Conservation (phyloP, 2,888 invertebrate species). For the Drosophila pseudotakahashii region DNA sequence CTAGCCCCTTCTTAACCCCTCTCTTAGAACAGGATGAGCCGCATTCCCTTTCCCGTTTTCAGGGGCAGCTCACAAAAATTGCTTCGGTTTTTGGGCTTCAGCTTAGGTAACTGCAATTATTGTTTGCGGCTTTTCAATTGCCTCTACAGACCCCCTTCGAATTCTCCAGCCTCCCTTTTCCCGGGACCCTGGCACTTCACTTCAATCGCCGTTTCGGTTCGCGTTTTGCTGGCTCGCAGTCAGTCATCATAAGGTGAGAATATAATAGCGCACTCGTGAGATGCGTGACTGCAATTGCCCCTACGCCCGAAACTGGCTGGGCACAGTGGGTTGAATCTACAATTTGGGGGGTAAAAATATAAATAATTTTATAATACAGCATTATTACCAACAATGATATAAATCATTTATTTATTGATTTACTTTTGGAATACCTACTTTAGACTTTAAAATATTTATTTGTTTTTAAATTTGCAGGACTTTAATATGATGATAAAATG, state of each 20-base stretch:
- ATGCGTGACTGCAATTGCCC: conserved; percentile 83
- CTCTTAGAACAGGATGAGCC: conserved; percentile 63
- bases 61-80: conserved; percentile 52
- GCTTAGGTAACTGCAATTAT: conserved; percentile 71
- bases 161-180: not conserved
- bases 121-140: conserved; percentile 79
- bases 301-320: conserved; percentile 65
- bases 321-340: conserved; percentile 42
- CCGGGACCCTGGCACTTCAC: not conserved
- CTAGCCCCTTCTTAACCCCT: not conserved
- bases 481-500: too few relatives aligned
- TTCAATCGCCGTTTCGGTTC: conserved; percentile 16
- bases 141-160: conserved; percentile 21
- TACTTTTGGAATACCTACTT: too few relatives aligned
- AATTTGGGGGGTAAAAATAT: too few relatives aligned
- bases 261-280: conserved; percentile 84
- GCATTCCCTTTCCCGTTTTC: conserved; percentile 50
- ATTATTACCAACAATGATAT: too few relatives aligned
- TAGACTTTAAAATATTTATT: too few relatives aligned
- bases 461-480: too few relatives aligned
- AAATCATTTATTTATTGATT: too few relatives aligned
- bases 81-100: conserved; percentile 62
- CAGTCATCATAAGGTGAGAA: conserved; percentile 80
- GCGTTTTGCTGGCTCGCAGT: conserved; percentile 42
- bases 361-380: too few relatives aligned